A percentile compares a stretch with the other conserved stretches of the same genome.
phyloP scores from a whole-genome alignment of 2,888 invertebrate species.

The Drosophila imparisetae region DNA sequence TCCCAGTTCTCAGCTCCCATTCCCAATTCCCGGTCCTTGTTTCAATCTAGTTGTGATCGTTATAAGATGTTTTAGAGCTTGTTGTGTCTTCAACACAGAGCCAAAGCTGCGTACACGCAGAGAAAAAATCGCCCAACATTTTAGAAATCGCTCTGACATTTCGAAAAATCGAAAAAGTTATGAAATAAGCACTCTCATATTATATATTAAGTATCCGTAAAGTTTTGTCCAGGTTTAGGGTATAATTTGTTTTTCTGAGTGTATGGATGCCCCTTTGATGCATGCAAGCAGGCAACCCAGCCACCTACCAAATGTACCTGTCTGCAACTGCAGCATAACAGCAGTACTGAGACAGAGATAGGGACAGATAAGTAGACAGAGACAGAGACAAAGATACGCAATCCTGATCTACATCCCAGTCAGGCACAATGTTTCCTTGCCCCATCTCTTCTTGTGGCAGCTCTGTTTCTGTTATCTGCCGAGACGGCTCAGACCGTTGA shows the following conservation, averaged over 20 bases:
- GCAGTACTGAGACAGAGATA: neutral
- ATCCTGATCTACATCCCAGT: neutral
- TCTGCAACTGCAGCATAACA: neutral
- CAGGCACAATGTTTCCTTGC: neutral
- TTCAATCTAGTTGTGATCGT: constrained; percentile 51
- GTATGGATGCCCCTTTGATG: neutral
- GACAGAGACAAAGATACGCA: neutral
- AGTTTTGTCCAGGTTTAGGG: no score
- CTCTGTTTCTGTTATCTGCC: neutral
- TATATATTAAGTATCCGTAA: no score
- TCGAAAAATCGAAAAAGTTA: no score
- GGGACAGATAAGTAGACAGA: neutral
- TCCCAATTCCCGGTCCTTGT: constrained; percentile 33
- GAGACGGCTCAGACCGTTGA: neutral
- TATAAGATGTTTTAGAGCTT: constrained; percentile 1
- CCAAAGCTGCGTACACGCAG: neutral
- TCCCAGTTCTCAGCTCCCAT: constrained; percentile 3
- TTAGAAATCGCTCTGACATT: neutral
- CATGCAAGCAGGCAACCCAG: neutral
- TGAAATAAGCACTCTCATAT: no score
- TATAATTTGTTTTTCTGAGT: neutral
- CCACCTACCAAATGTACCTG: constrained; percentile 2
- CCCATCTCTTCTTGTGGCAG: neutral
- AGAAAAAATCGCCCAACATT: neutral
- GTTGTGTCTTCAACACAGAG: neutral